These are phyloP conservation scores for Drosophila bifasciata DNA, from an alignment of 1,140 invertebrate genomes.

Conservation along the genomic window DNA sequence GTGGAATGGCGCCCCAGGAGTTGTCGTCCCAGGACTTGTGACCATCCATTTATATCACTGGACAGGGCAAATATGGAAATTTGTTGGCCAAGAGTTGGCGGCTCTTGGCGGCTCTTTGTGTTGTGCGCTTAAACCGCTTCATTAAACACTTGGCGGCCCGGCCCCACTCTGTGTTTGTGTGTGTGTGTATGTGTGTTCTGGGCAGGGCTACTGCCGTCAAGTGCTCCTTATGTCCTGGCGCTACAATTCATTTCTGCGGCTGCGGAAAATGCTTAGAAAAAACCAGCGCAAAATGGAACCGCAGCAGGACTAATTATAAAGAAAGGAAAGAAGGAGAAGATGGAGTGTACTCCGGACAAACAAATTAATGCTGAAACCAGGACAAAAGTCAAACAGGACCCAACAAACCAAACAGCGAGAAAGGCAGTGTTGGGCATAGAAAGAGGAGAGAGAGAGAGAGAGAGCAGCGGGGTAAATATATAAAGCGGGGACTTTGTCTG, in stretches of 20 bases:
- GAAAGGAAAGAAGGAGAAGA: neutral
- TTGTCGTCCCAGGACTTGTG: conserved; percentile 26
- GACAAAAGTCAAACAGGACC: conserved; percentile 37
- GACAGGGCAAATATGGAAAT: conserved; percentile 66
- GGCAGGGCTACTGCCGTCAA: conserved; percentile 13
- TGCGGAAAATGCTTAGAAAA: conserved; percentile 53
- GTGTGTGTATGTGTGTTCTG: conserved; percentile 34
- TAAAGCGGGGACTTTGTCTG: conserved; percentile 10
- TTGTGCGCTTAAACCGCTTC: conserved; percentile 58
- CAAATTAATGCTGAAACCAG: conserved; percentile 6
- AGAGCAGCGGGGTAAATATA: conserved; percentile 26
- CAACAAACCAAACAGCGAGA: conserved; percentile 17
- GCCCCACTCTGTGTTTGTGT: conserved; percentile 22
- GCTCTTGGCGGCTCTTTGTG: conserved; percentile 4
- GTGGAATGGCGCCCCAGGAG: conserved; percentile 36
- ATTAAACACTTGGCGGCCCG: conserved; percentile 65
- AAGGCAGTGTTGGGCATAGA: no score
- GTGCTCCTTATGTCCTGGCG: conserved; percentile 62
- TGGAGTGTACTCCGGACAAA: conserved; percentile 3
- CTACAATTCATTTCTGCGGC: conserved; percentile 73
- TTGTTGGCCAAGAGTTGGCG: conserved; percentile 34
- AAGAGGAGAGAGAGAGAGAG: no score
- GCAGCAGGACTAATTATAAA: conserved; percentile 44
- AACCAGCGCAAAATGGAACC: conserved; percentile 10
- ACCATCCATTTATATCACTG: conserved; percentile 68